These are phyloP conservation scores for Alligator sinensis DNA, from an alignment of 2,113 vertebrate species.

Conservation along the genomic window DNA sequence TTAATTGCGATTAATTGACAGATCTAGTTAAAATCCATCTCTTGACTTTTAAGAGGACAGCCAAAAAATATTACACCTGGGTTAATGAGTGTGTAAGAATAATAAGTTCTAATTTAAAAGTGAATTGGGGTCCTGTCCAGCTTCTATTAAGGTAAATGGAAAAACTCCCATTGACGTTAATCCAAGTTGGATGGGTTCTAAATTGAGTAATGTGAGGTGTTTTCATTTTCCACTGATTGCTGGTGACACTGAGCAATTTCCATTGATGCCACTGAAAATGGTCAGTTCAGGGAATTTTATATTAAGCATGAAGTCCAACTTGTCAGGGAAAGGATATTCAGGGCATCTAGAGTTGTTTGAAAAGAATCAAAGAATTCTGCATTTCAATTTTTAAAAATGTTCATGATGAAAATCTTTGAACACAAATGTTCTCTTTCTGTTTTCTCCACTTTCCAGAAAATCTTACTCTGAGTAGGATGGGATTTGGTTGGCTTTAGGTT, in stretches of 20 bases:
- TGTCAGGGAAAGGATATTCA: not conserved
- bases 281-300: conserved; percentile 14
- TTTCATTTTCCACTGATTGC: not conserved
- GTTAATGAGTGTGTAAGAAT: conserved; percentile 63
- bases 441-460: not conserved
- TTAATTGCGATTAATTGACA: not conserved
- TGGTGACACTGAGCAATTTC: not conserved
- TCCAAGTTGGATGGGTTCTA: not conserved
- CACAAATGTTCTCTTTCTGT: not conserved
- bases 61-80: conserved; percentile 63
- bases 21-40: not conserved
- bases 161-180: not conserved
- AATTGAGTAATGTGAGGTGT: not conserved
- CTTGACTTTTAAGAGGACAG: conserved; percentile 74
- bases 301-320: not conserved
- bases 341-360: not conserved
- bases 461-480: not conserved
- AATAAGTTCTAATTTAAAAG: conserved; percentile 63
- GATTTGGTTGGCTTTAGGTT: not conserved
- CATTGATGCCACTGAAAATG: not conserved
- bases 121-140: not conserved
- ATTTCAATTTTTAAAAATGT: not conserved
- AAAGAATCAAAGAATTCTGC: not conserved
- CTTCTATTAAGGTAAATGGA: not conserved
- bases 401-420: not conserved